Evolutionary conservation across 2,888 invertebrate species (phyloP), one percentile per base, ranked within the genome.

Genomic region (Hyposoter didymator): DNA sequence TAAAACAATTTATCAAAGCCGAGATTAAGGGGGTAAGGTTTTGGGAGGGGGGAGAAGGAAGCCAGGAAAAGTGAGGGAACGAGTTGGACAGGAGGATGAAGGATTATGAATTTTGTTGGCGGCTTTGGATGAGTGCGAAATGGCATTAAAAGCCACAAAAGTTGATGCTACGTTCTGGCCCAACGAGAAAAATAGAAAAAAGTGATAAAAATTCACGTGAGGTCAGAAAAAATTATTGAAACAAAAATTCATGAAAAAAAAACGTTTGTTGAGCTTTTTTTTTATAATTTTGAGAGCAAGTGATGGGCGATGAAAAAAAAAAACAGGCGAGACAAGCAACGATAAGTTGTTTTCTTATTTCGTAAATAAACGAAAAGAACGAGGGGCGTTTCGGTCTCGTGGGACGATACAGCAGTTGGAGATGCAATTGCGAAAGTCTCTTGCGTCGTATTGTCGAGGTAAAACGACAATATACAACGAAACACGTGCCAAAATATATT

Each of bases 401-500:
- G 78, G 17, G 73, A 43, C 39, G 19, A 74, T 55, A 39, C 17
- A 59, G 22, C 17, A 67, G 67, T 45, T 6, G 17, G 22, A 78
- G 49, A 28, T 52, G 22, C 72, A 69, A 76, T 84, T 84, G 78
- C 78, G 82, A 82, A 82, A 78, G 69, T 32, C 39, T 69, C 59
- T 78, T 67, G 59, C 67, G 62, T 82, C 69, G 69, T 47, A 81
- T 78, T 62, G 74, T 78, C 82, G 82, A 70, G 82, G 64, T 64
- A 78, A 85, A 78, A 62, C 35, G 59, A 62, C 81, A 69, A 84
- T 82, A 78, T 78, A 78, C 45, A 49, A 67, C 10, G 64, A 55
- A 78, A 43, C 75, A 70, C 55, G 85, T 85, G 85, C 82, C 85
- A 85, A 82, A 85, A 79, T 82, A 79, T 82, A 28, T 55, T 67